Evolutionary conservation across 2,113 vertebrate species (phyloP).

Genomic region (Ammospiza caudacuta): DNA sequence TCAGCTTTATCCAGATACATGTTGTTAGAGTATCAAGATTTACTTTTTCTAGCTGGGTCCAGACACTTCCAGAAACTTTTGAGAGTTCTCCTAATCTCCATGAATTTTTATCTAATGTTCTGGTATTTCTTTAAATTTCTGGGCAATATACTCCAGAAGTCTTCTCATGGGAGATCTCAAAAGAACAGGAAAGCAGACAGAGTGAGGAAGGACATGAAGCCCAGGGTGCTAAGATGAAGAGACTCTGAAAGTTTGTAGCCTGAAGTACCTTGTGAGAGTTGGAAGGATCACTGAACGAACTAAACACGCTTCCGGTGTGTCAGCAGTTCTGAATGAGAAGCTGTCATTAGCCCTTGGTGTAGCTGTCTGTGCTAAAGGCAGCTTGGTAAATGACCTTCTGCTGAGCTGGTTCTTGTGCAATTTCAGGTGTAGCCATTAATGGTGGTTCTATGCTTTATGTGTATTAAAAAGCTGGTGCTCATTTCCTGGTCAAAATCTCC

Average conservation of each 20-base stretch:
- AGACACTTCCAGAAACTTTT: neutral
- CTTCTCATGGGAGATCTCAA: neutral
- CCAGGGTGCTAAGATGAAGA: neutral
- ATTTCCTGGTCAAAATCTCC: slow-evolving; percentile 39
- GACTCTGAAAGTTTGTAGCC: neutral
- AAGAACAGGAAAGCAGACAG: neutral
- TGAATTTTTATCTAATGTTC: neutral
- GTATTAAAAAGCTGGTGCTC: neutral
- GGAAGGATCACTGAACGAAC: neutral
- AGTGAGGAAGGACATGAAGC: neutral
- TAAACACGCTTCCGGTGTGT: neutral
- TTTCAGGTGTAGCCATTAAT: slow-evolving; percentile 21
- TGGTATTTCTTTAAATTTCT: neutral
- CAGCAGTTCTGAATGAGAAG: neutral
- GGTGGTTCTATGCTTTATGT: neutral
- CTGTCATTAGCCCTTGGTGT: neutral
- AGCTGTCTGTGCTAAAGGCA: neutral
- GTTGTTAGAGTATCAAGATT: neutral
- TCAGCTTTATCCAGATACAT: neutral
- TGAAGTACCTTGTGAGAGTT: neutral
- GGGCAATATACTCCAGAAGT: neutral
- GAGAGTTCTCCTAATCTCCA: neutral
- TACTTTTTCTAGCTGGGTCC: neutral
- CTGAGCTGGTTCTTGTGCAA: neutral
- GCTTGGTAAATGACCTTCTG: neutral